phyloP scores from a whole-genome alignment of 1,140 invertebrate species.

The Trissolcus basalis region DNA sequence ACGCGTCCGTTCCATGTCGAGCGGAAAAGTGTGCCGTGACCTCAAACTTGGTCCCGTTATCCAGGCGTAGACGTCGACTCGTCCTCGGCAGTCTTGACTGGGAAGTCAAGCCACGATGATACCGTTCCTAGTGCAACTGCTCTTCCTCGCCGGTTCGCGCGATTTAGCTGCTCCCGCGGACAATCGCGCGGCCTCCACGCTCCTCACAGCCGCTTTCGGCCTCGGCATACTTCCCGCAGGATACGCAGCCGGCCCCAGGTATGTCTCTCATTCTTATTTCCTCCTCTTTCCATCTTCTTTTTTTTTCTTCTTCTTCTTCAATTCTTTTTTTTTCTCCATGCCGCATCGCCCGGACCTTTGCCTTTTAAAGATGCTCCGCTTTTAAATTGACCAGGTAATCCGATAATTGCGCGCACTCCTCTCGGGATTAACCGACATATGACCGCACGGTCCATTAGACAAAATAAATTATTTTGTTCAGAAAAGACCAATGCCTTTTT shows the following conservation, averaged over 20 bases:
- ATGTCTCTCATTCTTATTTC: conserved; percentile 11
- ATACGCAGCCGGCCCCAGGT: conserved; percentile 70
- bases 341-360: neutral
- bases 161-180: conserved; percentile 55
- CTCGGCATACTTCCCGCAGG: conserved; percentile 60
- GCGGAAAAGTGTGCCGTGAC: conserved; percentile 73
- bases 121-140: conserved; percentile 62
- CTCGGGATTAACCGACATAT: conserved; percentile 43
- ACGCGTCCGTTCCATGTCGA: conserved; percentile 47
- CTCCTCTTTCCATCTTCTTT: conserved; percentile 7
- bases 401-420: conserved; percentile 52
- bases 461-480: conserved; percentile 41
- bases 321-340: conserved; percentile 19
- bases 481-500: conserved; percentile 8
- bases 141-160: conserved; percentile 60
- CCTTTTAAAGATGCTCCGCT: conserved; percentile 27
- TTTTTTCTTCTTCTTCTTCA: conserved; percentile 7
- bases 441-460: conserved; percentile 47
- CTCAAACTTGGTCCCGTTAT: conserved; percentile 75
- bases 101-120: conserved; percentile 72
- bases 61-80: conserved; percentile 64
- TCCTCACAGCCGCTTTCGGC: conserved; percentile 59
- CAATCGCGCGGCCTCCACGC: conserved; percentile 48
- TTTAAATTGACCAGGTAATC: conserved; percentile 52
- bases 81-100: conserved; percentile 71